Evolutionary conservation across 2,888 invertebrate genomes (phyloP), one percentile per base, ranked within the genome.

Genomic region (Rosalia funebris): DNA sequence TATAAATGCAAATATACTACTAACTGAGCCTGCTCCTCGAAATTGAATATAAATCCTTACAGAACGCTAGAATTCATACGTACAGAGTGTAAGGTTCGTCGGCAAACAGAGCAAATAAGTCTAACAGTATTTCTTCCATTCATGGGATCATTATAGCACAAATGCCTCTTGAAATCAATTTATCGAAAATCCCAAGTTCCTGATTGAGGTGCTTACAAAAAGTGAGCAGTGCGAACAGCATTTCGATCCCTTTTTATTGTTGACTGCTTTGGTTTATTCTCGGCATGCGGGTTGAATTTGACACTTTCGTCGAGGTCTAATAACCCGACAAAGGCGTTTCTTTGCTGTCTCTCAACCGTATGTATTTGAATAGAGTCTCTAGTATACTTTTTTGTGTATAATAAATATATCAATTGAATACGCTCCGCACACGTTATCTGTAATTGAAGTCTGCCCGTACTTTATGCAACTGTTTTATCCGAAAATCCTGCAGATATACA

Each of bases 211-310:
- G 59, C 52, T 54, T 55, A 55, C 36, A 55, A 55, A 55, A 55
- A 55, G 55, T 55, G 55, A 55, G 37, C 55, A 45, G 36, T 15
- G 55, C 17, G 55, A 46, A 34, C 45, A 55, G 55, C 45, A 55
- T 55, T 46, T 55, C 53, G 53, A 53, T 53, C 55, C 55, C n/a
- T 55, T 55, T 34, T 45, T 55, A 55, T 55, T 55, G 55, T 55
- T 55, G 55, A 55, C 55, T 45, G 55, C 55, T 63, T 60, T 47
- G 56, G 66, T 66, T 63, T 66, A 47, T 59, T 63, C 63, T 65
- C 61, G 60, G 60, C 61, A 66, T 66, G 61, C 66, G 66, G 66
- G 66, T 63, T 66, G 66, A 66, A 65, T 66, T 66, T 63, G 63
- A 63, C 66, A 66, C 66, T 63, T 60, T 60, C 66, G 61, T 56